These are phyloP conservation scores for Diadema setosum DNA, from an alignment of 35 echinoderm and acorn worm species.

Conservation along the genomic window DNA sequence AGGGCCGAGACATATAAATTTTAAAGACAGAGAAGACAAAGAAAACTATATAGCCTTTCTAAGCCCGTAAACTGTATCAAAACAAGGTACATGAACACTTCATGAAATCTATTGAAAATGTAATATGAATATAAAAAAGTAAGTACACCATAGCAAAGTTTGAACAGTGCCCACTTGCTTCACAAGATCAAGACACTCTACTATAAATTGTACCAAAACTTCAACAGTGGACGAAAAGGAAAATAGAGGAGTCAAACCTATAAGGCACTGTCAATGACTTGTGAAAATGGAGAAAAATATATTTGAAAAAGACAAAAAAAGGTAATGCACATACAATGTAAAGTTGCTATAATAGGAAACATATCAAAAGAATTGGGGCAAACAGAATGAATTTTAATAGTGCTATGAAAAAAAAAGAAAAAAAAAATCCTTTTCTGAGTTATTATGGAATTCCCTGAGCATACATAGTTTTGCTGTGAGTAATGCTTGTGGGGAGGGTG, in stretches of 20 bases:
- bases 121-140: conserved; percentile 1
- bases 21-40: too few species aligned
- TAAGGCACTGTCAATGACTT: not conserved
- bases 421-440: not conserved
- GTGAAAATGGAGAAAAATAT: not conserved
- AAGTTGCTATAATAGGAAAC: not conserved
- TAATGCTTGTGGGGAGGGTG: not conserved
- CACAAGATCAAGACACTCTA: not conserved
- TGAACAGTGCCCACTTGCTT: not conserved
- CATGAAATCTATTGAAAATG: not conserved
- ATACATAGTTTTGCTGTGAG: not conserved
- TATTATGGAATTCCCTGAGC: not conserved
- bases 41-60: too few species aligned
- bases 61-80: not conserved
- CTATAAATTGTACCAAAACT: not conserved
- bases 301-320: not conserved
- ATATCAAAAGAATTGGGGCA: not conserved
- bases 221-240: not conserved
- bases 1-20: too few species aligned
- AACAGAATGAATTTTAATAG: not conserved
- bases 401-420: not conserved
- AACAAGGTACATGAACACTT: not conserved
- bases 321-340: not conserved
- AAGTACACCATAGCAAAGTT: not conserved
- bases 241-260: not conserved